Evolutionary conservation across 2,113 vertebrate species (phyloP).

Genomic region (Ceratotherium simum): DNA sequence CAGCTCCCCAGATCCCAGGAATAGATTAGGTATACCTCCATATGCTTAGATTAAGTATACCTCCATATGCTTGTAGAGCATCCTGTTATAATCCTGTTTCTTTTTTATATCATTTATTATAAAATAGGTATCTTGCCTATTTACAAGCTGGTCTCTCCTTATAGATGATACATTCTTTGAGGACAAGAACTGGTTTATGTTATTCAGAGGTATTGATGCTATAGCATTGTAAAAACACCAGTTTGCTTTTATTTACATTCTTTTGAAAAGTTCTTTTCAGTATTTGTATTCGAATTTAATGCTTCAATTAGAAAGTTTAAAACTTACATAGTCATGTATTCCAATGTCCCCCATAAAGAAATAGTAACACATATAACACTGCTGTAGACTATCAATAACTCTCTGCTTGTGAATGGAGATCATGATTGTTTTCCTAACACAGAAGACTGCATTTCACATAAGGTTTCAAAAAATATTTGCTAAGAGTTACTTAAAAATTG

Average conservation of each 20-base stretch:
- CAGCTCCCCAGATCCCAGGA: neutral
- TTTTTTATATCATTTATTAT: neutral
- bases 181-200: neutral
- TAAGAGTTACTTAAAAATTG: neutral
- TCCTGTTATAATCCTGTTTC: neutral
- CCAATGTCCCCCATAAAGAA: neutral
- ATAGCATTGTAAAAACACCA: neutral
- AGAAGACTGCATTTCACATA: neutral
- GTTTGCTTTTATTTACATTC: neutral
- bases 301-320: constrained; percentile 13
- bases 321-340: neutral
- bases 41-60: neutral
- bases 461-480: neutral
- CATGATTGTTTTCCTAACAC: neutral
- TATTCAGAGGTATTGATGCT: neutral
- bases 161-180: neutral
- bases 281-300: constrained; percentile 20
- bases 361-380: neutral
- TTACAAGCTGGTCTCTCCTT: neutral
- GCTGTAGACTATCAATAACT: neutral
- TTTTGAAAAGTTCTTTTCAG: neutral
- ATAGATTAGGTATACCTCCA: too few relatives aligned
- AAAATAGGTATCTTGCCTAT: neutral
- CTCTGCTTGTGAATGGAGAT: neutral
- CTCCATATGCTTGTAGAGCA: neutral